These are phyloP conservation scores for Mystacides longicornis DNA, from an alignment of 2,888 invertebrate genomes.

Conservation along the genomic window DNA sequence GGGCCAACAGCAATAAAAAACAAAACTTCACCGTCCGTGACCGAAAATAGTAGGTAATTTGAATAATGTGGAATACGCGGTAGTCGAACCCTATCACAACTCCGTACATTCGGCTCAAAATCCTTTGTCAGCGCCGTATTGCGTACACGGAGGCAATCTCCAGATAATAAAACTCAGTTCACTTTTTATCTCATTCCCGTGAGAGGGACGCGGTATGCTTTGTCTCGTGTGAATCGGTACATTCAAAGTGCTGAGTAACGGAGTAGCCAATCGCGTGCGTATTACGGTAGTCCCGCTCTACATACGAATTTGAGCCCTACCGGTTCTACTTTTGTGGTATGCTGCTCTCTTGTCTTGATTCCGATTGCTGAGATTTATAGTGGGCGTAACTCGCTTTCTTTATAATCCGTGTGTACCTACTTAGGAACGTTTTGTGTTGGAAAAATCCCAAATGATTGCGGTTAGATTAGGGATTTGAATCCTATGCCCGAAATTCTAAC, in stretches of 20 bases:
- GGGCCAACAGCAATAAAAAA: not conserved
- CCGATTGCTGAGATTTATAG: too few relatives aligned
- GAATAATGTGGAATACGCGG: slow-evolving; percentile 16
- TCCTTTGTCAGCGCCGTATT: slow-evolving; percentile 16
- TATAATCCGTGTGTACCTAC: too few relatives aligned
- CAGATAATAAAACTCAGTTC: slow-evolving; percentile 15
- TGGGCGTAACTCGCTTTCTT: too few relatives aligned
- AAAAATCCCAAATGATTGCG: too few relatives aligned
- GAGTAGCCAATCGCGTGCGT: slow-evolving; percentile 25
- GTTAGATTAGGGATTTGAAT: too few relatives aligned
- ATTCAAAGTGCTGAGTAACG: slow-evolving; percentile 15
- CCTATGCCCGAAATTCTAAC: too few relatives aligned
- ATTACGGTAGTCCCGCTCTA: slow-evolving; percentile 22
- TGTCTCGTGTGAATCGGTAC: slow-evolving; percentile 1
- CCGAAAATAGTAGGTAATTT: slow-evolving; percentile 16
- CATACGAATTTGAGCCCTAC: slow-evolving; percentile 15
- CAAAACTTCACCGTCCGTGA: slow-evolving; percentile 7
- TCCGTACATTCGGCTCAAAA: slow-evolving; percentile 13
- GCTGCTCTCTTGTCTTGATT: too few relatives aligned
- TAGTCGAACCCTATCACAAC: slow-evolving; percentile 15
- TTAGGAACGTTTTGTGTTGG: too few relatives aligned
- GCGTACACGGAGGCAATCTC: slow-evolving; percentile 18
- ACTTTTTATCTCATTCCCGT: slow-evolving; percentile 5
- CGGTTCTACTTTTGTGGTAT: not conserved
- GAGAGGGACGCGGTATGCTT: not conserved